Base-by-base conservation (phyloP, 2,797 vertebrate species). In the Enteromius viviparus region DNA sequence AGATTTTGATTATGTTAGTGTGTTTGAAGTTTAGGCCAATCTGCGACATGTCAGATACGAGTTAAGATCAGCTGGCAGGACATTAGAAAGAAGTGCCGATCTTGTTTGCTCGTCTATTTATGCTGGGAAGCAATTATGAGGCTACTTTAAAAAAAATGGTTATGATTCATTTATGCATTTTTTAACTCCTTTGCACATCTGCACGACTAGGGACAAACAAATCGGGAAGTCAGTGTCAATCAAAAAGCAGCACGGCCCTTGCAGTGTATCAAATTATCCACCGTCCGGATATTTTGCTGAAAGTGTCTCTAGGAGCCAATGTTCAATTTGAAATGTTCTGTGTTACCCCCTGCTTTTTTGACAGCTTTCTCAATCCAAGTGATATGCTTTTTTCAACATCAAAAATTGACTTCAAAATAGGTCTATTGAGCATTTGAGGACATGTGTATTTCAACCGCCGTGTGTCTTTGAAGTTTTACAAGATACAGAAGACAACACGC, bases 21-120 rank as follows among this genome's bases (percentile, higher is more conserved):
- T 90, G 90, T 93, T 91, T 89, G 88, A 87, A 1, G 71, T 76
- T 49, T 74, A 87, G 81, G 87, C 89, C 85, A 78, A 91, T 91
- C 84, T 86, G 86, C 86, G 88, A 91, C 92, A 84, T 85, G 92
- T 86, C 85, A 75, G 89, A 85, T 82, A 88, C 88, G 85, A 91
- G 87, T 69, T 71, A 68, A 85, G 75, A 89, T 91, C 82, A 89
- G 89, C 88, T 94, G 93, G 92, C 91, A 82, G 71, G 89, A 94
- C 94, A 55, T 68, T 42, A 51, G 84, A 94, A 93, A 92, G 91
- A 76, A 92, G 81, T 89, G 88, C 80, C 91, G 89, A 89, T 87
- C 89, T 91, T 90, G 92, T 93, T 93, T 93, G 91, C 93, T 93
- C 75, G 84, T 92, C 85, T 91, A 93, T 93, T 92, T 93, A 92